A percentile compares a stretch with the other conserved stretches of the same genome.
Evolutionary conservation across 1,140 invertebrate species (phyloP).

Genomic region (Drosophila aff.): DNA sequence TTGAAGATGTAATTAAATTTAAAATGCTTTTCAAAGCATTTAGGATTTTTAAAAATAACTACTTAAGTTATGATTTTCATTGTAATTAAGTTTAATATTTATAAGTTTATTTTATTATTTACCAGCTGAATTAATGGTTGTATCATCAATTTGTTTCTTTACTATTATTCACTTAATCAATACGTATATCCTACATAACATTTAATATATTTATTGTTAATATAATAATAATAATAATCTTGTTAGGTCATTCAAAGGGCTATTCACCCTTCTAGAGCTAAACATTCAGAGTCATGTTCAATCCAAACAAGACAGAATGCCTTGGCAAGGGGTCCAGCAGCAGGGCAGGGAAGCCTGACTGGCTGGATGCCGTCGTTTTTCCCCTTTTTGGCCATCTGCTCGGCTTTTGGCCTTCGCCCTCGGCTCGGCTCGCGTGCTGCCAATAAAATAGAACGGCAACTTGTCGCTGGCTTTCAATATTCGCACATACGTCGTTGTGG

Average conservation of each 20-base stretch:
- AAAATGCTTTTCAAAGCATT: background rate
- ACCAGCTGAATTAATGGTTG: no score
- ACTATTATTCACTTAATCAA: background rate
- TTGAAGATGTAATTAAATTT: no score
- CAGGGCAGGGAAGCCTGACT: conserved; percentile 23
- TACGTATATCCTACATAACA: no score
- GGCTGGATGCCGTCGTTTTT: conserved; percentile 19
- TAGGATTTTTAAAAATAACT: background rate
- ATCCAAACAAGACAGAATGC: conserved; percentile 43
- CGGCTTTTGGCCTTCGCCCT: conserved; percentile 6
- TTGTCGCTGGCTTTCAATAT: conserved; percentile 77
- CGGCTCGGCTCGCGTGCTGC: conserved; percentile 47
- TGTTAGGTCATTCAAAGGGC: background rate
- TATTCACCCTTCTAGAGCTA: background rate
- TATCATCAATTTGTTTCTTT: background rate
- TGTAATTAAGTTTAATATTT: background rate
- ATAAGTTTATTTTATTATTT: no score
- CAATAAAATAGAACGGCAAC: conserved; percentile 67
- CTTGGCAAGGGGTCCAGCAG: conserved; percentile 9
- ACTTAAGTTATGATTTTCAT: background rate
- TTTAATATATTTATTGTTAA: background rate
- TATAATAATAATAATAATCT: background rate
- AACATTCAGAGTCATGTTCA: conserved; percentile 21
- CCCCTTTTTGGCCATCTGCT: conserved; percentile 8
- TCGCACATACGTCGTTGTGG: conserved; percentile 62